Evolutionary conservation across 35 echinoderm and acorn worm genomes (phyloP).

Genomic region (Amphiura filiformis): DNA sequence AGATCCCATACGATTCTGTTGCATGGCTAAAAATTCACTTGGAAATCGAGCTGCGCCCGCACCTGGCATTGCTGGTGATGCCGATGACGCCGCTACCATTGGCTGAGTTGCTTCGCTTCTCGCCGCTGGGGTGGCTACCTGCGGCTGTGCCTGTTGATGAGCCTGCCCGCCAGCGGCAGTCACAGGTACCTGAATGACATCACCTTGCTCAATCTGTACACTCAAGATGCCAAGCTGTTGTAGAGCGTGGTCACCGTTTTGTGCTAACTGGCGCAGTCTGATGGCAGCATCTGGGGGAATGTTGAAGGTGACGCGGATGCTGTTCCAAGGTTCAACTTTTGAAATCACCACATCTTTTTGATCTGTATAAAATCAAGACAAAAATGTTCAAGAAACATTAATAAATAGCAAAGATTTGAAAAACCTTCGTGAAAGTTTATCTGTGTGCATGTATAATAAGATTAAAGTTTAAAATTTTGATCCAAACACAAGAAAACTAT

Average conservation of each 20-base stretch:
- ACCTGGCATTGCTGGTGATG: not conserved
- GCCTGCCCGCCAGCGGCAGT: not conserved
- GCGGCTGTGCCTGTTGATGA: conserved; percentile 15
- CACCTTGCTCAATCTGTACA: conserved; percentile 81
- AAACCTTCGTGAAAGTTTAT: no score
- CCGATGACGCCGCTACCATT: conserved; percentile 12
- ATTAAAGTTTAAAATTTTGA: no score
- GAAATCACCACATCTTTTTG: conserved; percentile 23
- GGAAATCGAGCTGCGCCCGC: no score
- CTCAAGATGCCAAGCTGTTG: conserved; percentile 86
- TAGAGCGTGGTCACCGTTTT: conserved; percentile 64
- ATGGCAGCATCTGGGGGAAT: conserved; percentile 80
- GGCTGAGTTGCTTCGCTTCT: conserved; percentile 17
- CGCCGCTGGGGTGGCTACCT: not conserved
- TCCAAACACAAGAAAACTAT: no score
- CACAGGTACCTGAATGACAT: conserved; percentile 51
- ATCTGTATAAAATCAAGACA: conserved; percentile 20
- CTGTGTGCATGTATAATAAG: no score
- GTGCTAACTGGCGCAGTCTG: conserved; percentile 69
- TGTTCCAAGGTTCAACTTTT: conserved; percentile 98
- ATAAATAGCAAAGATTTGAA: no score
- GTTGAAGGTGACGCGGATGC: conserved; percentile 91
- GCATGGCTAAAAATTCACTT: no score
- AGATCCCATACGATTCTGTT: not conserved
- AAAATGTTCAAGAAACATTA: no score